A percentile compares a stretch with the other conserved stretches of the same genome.
Conservation (phyloP, 1,140 invertebrate species). For the Drosophila lini region DNA sequence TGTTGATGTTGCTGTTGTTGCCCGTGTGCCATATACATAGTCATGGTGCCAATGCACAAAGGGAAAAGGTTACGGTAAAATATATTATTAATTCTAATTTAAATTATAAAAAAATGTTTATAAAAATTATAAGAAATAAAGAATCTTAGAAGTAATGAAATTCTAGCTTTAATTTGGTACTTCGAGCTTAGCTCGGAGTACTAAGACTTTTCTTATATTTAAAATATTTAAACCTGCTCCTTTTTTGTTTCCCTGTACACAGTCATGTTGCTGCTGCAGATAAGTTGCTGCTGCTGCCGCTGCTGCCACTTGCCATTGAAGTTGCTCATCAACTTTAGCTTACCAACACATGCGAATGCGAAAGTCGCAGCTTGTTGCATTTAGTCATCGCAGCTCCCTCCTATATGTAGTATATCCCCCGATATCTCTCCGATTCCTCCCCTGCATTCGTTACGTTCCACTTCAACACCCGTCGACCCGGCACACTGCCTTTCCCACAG, state of each 20-base stretch:
- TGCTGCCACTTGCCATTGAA: slow-evolving; percentile 73
- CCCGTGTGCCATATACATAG: slow-evolving; percentile 65
- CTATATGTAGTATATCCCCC: slow-evolving; percentile 15
- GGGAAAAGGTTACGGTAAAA: not conserved
- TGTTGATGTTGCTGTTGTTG: slow-evolving; percentile 35
- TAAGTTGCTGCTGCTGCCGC: slow-evolving; percentile 47
- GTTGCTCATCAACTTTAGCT: slow-evolving; percentile 77
- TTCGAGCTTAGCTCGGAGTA: not conserved
- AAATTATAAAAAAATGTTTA: not conserved
- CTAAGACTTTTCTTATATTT: no score
- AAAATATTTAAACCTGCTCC: not conserved
- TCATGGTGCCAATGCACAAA: slow-evolving; percentile 48
- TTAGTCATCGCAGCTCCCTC: slow-evolving; percentile 64
- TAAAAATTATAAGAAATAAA: not conserved
- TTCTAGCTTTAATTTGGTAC: not conserved
- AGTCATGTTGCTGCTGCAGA: slow-evolving; percentile 61
- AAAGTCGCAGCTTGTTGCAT: slow-evolving; percentile 77
- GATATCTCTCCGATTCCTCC: not conserved
- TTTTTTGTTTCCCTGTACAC: not conserved
- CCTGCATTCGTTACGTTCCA: slow-evolving; percentile 68
- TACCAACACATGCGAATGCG: slow-evolving; percentile 58
- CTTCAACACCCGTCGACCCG: slow-evolving; percentile 72
- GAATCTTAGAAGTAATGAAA: no score
- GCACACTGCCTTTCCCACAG: slow-evolving; percentile 72
- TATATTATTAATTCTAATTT: not conserved